These are phyloP conservation scores for Lagocephalus sceleratus DNA, from an alignment of 2,797 vertebrate genomes.

Conservation along the genomic window DNA sequence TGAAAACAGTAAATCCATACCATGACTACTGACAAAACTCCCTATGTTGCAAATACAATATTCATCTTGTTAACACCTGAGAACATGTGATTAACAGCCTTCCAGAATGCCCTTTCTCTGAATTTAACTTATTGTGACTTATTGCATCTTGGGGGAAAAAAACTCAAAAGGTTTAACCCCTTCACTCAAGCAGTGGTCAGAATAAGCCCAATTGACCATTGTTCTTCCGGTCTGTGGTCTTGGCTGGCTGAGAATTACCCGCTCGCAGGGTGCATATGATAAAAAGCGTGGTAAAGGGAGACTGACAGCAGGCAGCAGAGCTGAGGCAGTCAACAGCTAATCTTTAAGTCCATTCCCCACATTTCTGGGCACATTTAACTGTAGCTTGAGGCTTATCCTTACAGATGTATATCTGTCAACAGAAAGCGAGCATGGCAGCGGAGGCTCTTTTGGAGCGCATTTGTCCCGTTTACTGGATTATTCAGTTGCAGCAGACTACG, in stretches of 20 bases:
- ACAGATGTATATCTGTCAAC: constrained; percentile 70
- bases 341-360: constrained; percentile 65
- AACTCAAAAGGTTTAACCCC: constrained; percentile 33
- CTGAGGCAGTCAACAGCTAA: constrained; percentile 59
- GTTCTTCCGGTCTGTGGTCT: constrained; percentile 39
- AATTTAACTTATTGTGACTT: not conserved
- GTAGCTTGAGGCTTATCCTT: constrained; percentile 62
- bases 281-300: constrained; percentile 55
- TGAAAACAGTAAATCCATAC: too few relatives aligned
- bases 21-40: not conserved
- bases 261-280: constrained; percentile 35
- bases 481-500: constrained; percentile 63
- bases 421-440: constrained; percentile 51
- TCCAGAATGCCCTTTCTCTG: not conserved
- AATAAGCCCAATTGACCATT: constrained; percentile 53
- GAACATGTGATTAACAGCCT: not conserved
- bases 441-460: constrained; percentile 59
- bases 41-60: not conserved
- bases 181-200: constrained; percentile 32
- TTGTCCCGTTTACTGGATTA: constrained; percentile 75
- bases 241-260: constrained; percentile 19
- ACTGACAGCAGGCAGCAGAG: constrained; percentile 47
- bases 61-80: constrained; percentile 24
- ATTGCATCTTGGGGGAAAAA: constrained; percentile 24
- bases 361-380: constrained; percentile 69